These are phyloP conservation scores for Harpagoxenus sublaevis DNA, from an alignment of 2,888 invertebrate genomes.

Conservation along the genomic window DNA sequence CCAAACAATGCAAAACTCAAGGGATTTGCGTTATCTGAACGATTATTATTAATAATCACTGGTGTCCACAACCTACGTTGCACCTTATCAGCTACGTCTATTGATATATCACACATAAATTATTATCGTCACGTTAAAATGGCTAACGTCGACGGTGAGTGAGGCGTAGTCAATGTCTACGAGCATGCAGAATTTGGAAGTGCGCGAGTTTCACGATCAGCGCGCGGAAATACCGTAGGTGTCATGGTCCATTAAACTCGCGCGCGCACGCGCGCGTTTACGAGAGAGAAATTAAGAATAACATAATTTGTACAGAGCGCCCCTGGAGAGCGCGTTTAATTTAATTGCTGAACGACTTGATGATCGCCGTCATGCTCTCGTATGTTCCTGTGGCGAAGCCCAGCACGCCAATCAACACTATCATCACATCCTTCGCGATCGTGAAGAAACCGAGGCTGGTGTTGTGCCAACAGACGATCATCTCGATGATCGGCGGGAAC, in stretches of 20 bases:
- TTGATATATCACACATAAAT: constrained; percentile 49
- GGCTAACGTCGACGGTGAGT: not conserved
- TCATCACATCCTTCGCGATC: constrained; percentile 88
- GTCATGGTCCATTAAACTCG: constrained; percentile 70
- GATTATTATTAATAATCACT: constrained; percentile 9
- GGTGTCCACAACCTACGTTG: constrained; percentile 16
- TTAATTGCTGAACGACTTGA: constrained; percentile 86
- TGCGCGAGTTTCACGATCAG: not conserved
- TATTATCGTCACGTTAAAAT: constrained; percentile 19
- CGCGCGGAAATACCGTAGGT: constrained; percentile 37
- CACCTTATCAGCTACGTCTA: constrained; percentile 28
- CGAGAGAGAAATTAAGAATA: constrained; percentile 56
- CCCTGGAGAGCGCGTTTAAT: not conserved
- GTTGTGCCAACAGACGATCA: constrained; percentile 90
- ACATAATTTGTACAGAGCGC: constrained; percentile 62
- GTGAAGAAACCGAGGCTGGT: constrained; percentile 86
- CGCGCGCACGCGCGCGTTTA: constrained; percentile 37
- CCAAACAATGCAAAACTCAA: not conserved
- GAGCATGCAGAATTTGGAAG: constrained; percentile 18
- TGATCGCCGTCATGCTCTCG: constrained; percentile 90
- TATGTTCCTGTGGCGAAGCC: constrained; percentile 93
- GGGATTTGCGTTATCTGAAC: not conserved
- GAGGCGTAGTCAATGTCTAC: not conserved
- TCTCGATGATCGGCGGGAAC: constrained; percentile 95
- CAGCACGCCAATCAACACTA: constrained; percentile 90